Conservation (phyloP, 2,888 invertebrate species). For the Pandemis corylana region DNA sequence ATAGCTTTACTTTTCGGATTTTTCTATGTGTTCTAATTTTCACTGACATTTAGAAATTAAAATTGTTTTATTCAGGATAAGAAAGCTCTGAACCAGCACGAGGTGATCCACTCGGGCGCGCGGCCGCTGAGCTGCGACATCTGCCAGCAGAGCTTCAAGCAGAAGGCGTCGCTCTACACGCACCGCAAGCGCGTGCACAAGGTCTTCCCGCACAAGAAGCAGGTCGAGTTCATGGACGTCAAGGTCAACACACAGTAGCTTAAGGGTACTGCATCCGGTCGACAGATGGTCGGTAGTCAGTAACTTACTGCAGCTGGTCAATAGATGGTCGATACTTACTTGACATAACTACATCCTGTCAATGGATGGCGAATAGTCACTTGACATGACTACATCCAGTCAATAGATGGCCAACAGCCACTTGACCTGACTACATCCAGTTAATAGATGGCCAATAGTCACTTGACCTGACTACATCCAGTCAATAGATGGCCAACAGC, state of each 20-base stretch:
- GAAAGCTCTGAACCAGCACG: slow-evolving; percentile 73
- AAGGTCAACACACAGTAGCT: slow-evolving; percentile 23
- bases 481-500: no score
- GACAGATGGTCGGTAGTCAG: neutral
- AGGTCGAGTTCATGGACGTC: slow-evolving; percentile 69
- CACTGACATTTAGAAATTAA: no score
- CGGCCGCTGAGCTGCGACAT: slow-evolving; percentile 74
- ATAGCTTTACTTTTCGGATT: no score
- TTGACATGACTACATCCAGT: no score
- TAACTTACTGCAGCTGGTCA: neutral
- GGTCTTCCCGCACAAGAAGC: slow-evolving; percentile 63
- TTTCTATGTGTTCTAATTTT: no score
- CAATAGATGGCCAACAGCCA: no score
- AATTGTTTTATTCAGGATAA: slow-evolving; percentile 62
- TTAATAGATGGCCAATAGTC: no score
- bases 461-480: no score
- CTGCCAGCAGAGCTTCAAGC: slow-evolving; percentile 77
- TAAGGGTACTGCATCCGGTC: neutral
- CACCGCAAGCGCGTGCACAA: slow-evolving; percentile 76
- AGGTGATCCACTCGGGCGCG: slow-evolving; percentile 74
- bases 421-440: no score
- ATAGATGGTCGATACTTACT: neutral
- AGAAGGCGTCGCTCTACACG: slow-evolving; percentile 77
- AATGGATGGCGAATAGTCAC: no score
- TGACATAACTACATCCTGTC: no score